Evolutionary conservation across 1,140 invertebrate species (phyloP).

Genomic region (Cotesia vestalis): DNA sequence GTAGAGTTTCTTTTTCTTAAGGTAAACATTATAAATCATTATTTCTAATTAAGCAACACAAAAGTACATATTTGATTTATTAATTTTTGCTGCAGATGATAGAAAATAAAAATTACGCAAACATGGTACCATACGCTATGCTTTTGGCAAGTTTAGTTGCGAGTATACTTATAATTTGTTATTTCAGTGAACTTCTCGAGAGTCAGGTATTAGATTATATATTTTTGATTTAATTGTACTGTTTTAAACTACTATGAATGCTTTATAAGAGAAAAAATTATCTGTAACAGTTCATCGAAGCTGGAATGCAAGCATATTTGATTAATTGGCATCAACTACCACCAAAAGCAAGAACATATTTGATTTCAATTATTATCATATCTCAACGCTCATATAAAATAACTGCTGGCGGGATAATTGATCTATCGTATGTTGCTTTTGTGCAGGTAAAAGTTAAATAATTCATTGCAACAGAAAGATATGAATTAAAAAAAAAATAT

Average conservation of each 20-base stretch:
- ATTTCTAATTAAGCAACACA: neutral
- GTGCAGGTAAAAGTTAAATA: constrained; percentile 18
- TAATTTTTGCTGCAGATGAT: constrained; percentile 6
- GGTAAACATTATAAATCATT: constrained; percentile 21
- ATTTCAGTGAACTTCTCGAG: constrained; percentile 31
- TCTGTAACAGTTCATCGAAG: neutral
- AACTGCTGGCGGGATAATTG: constrained; percentile 37
- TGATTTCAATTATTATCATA: constrained; percentile 29
- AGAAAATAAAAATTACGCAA: constrained; percentile 7
- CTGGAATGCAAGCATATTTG: neutral
- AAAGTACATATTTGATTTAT: neutral
- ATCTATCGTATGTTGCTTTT: constrained; percentile 31
- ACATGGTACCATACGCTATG: constrained; percentile 7
- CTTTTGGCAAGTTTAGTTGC: constrained; percentile 20
- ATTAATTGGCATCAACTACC: constrained; percentile 33
- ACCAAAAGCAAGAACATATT: constrained; percentile 1
- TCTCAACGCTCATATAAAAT: constrained; percentile 20
- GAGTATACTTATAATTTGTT: constrained; percentile 38
- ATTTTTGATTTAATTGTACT: too few species aligned
- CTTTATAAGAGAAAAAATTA: neutral
- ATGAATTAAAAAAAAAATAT: too few species aligned
- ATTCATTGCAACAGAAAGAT: too few species aligned
- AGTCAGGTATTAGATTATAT: neutral
- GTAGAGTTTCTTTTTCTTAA: constrained; percentile 39
- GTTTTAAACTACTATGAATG: too few species aligned